Base-by-base conservation (phyloP, 2,888 invertebrate genomes). In the Hypolimnas misippus region DNA sequence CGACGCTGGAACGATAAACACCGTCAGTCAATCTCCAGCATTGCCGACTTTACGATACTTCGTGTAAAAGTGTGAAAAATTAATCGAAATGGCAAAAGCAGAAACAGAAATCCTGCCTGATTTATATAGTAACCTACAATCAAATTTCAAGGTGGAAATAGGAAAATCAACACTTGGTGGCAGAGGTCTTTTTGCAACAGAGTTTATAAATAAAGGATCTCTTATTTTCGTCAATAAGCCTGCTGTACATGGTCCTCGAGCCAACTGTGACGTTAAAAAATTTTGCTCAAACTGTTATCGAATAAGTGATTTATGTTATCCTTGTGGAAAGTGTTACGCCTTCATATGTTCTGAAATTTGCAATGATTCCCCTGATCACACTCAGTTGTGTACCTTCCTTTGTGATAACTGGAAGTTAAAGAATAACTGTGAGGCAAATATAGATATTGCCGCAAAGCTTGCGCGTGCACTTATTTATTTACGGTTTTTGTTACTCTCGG, bases 181-280 rank as follows among this genome's bases (percentile, higher is more conserved):
- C 16, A 93, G 95, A 68, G 96, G 96, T 25, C 73, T 96, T 17
- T 94, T 96, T 71, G 95, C 96, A 29, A 88, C 85, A 1, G 86
- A 93, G 59, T 90, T 93, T 70, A 94, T 96, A 52, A 82, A 88
- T 63, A 83, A 85, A 57, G 95, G 96, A 55, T 94, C 94, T 72
- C 74, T 95, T 3, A 94, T 97, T 66, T 96, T 95, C 76, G 82
- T 85, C 19, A 96, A 96, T 77, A 89, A 86, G 56, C 94, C 96
- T 0, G 76, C 96, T 17, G 88, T 95, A 1, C 76, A 94, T 29
- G 96, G 96, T 0, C 95, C 96, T 0, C 92, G 95, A 50, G 92
- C 92, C 7, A 87, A 93, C 64, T 84, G 82, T 56, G 83, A 87
- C 29, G 81, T 87, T n/a, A 87, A 92, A 52, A 84, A 92, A 52